Evolutionary conservation across 2,113 vertebrate genomes (phyloP).

Genomic region (Mastomys natalensis): DNA sequence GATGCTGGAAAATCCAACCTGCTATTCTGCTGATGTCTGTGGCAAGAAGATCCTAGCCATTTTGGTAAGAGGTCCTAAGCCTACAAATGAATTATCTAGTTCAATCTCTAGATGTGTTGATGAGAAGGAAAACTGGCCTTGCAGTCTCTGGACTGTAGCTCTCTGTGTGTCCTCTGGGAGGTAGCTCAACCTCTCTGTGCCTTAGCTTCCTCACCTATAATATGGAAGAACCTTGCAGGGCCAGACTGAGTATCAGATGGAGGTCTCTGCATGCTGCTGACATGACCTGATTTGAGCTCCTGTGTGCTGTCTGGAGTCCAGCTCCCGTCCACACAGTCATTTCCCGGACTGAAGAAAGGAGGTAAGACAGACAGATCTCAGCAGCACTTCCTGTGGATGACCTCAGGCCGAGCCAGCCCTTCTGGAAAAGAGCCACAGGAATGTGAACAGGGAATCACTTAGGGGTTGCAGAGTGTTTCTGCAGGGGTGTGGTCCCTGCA

Average conservation of each 20-base stretch:
- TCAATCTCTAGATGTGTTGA: accelerated
- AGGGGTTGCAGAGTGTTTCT: background rate
- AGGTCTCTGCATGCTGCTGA: accelerated
- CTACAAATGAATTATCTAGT: background rate
- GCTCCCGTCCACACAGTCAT: background rate
- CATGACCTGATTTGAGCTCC: background rate
- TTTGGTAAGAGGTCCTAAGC: background rate
- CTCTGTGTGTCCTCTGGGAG: background rate
- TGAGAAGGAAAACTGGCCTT: background rate
- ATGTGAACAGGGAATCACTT: background rate
- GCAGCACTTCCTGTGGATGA: background rate
- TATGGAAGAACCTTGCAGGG: background rate
- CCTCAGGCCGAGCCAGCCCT: background rate
- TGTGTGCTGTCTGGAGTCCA: background rate
- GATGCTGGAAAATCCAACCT: background rate
- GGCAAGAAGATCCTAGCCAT: background rate
- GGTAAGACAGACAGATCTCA: background rate
- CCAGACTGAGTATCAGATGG: background rate
- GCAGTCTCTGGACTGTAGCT: background rate
- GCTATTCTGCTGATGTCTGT: background rate
- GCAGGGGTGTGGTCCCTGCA: background rate
- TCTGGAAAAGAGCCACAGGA: background rate
- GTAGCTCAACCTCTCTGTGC: background rate
- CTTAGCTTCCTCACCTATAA: background rate
- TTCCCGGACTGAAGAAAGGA: background rate